Evolutionary conservation across 2,113 vertebrate genomes (phyloP), one percentile per base, ranked within the genome.

Genomic region (Sitta europaea): DNA sequence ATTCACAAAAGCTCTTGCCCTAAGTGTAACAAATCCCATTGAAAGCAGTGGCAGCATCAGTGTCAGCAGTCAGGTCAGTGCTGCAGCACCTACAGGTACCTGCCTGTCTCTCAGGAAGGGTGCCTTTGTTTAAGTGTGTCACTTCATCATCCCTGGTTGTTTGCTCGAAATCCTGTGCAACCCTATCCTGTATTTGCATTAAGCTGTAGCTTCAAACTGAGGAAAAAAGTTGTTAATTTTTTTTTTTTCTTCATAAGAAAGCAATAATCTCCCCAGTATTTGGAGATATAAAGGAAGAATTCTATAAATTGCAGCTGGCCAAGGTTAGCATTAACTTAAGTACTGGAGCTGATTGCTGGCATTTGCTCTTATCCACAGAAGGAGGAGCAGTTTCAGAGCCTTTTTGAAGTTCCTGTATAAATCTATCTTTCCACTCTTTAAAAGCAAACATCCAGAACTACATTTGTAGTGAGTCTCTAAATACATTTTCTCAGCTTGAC

Each of bases 381-480:
- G 7, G 18, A 90, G 24, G 40, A 92, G 29, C 1, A 7, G 51
- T 25, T 96, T 58, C 74, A 0, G 0, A 8, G 38, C 51, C 66
- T 92, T 94, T 94, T 73, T 43, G 24, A 72, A 67, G 15, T 43
- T 93, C 31, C 20, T 93, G 12, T 42, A 27, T 53, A 90, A 86
- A 85, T 80, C n/a, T 33, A 20, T 51, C 36, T 19, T 73, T 79
- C 54, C 22, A 36, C 2, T 3, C 20, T 50, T 72, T 73, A 42
- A 70, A 85, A 83, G 14, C 9, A 72, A 95, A 47, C 33, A 70
- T 27, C 7, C 33, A 66, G 48, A 36, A 51, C 65, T 76, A 28
- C 20, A 31, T 92, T 59, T 70, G 22, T 54, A 58, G 17, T 24
- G 42, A 54, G 33, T 14, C 40, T 81, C 47, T 82, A 82, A 76